These are phyloP conservation scores for Calliphora vicina DNA, from an alignment of 1,140 invertebrate genomes.

Conservation along the genomic window DNA sequence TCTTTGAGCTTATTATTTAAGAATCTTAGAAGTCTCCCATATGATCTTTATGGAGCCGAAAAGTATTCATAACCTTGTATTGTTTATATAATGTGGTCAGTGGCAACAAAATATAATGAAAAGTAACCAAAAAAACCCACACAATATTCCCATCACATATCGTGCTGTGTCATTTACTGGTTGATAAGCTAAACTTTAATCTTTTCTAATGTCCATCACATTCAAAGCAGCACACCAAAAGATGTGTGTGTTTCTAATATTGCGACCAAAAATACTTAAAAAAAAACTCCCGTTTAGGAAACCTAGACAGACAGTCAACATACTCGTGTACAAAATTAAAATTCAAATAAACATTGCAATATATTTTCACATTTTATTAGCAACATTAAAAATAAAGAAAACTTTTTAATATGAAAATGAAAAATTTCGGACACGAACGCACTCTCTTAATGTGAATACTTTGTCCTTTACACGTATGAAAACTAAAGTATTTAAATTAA, in stretches of 20 bases:
- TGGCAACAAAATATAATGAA: background rate
- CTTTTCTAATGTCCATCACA: slow-evolving; percentile 34
- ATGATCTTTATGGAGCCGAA: background rate
- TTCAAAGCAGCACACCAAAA: background rate
- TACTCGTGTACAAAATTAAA: too few species aligned
- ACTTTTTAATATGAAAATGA: background rate
- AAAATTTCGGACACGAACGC: background rate
- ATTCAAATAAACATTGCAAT: background rate
- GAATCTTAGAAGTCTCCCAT: too few species aligned
- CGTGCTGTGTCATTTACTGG: slow-evolving; percentile 32
- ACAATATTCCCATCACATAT: slow-evolving; percentile 24
- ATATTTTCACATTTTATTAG: slow-evolving; percentile 6
- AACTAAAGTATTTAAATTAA: background rate
- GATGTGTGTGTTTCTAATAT: background rate
- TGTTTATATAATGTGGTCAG: background rate
- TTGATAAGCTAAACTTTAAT: slow-evolving; percentile 32
- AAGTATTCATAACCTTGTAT: background rate
- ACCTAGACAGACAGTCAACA: background rate
- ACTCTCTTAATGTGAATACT: background rate
- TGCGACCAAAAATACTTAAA: background rate
- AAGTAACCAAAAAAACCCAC: too few species aligned
- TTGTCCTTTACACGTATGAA: background rate
- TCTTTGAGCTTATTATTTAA: too few species aligned
- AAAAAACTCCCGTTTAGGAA: background rate
- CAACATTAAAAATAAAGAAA: background rate